phyloP scores from a whole-genome alignment of 2,113 vertebrate species.

The Anolis sagrei region DNA sequence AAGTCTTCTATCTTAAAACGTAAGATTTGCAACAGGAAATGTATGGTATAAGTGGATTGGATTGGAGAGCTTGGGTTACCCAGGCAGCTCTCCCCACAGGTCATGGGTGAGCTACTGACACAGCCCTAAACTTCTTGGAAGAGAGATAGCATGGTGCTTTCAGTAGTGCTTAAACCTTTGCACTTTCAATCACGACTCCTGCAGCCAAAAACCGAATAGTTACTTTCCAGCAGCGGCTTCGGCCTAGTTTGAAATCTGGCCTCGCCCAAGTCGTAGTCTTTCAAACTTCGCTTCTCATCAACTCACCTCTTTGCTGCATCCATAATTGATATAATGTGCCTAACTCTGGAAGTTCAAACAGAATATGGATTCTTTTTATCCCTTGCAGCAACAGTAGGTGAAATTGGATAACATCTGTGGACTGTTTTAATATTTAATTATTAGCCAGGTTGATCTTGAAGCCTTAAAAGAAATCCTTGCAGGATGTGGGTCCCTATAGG shows the following conservation, averaged over 20 bases:
- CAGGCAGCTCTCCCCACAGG: neutral
- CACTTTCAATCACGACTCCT: neutral
- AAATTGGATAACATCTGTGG: conserved; percentile 42
- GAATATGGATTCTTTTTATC: conserved; percentile 41
- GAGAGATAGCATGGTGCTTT: neutral
- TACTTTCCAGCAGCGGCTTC: neutral
- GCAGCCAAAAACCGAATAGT: neutral
- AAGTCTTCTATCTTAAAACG: neutral
- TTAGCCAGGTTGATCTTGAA: conserved; percentile 23
- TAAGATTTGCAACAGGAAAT: neutral
- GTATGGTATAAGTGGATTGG: neutral
- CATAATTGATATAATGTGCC: conserved; percentile 30
- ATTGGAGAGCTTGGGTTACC: neutral
- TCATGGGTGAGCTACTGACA: neutral
- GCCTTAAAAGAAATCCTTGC: conserved; percentile 21
- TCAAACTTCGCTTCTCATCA: conserved; percentile 12
- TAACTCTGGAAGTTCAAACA: conserved; percentile 32
- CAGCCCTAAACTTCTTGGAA: neutral
- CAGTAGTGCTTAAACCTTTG: neutral
- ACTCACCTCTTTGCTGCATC: conserved; percentile 18
- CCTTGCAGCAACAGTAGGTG: conserved; percentile 9
- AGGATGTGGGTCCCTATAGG: neutral
- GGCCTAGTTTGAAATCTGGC: neutral
- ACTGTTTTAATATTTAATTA: conserved; percentile 40
- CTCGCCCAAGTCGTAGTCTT: neutral